phyloP scores from a whole-genome alignment of 2,888 invertebrate species.

The Drosophila pseudotakahashii region DNA sequence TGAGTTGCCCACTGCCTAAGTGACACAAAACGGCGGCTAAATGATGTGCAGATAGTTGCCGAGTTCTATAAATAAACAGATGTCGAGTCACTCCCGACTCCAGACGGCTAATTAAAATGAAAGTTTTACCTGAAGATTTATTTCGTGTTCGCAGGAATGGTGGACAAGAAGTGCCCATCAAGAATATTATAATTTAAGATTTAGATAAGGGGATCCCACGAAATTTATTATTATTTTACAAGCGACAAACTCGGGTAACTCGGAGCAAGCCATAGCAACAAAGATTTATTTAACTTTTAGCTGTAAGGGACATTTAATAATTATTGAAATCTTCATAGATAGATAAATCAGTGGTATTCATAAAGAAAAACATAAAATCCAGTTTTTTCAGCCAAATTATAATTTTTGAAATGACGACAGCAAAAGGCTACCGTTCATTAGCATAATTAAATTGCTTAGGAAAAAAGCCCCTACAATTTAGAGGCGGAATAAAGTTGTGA shows the following conservation, averaged over 20 bases:
- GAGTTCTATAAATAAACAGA: slow-evolving; percentile 68
- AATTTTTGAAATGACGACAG: slow-evolving; percentile 1
- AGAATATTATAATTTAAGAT: slow-evolving; percentile 26
- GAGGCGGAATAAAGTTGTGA: neutral
- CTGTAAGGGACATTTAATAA: neutral
- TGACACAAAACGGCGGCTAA: slow-evolving; percentile 77
- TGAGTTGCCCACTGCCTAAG: slow-evolving; percentile 65
- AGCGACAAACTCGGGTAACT: slow-evolving; percentile 1
- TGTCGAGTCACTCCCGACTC: slow-evolving; percentile 47
- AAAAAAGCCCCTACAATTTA: neutral
- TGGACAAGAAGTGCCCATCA: slow-evolving; percentile 14
- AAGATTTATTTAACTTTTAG: neutral
- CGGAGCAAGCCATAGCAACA: neutral
- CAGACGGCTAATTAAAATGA: slow-evolving; percentile 54
- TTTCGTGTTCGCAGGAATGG: slow-evolving; percentile 24
- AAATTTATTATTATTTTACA: slow-evolving; percentile 9
- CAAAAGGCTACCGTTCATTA: neutral
- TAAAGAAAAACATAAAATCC: neutral
- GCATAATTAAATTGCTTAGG: neutral
- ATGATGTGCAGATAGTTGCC: slow-evolving; percentile 73
- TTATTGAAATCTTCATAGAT: neutral
- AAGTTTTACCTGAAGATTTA: slow-evolving; percentile 43
- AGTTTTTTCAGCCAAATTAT: neutral
- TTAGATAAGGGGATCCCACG: slow-evolving; percentile 20
- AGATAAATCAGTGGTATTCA: neutral